Evolutionary conservation across 2,113 vertebrate species (phyloP), one percentile per base, ranked within the genome.

Genomic region (Chaetops frenatus): DNA sequence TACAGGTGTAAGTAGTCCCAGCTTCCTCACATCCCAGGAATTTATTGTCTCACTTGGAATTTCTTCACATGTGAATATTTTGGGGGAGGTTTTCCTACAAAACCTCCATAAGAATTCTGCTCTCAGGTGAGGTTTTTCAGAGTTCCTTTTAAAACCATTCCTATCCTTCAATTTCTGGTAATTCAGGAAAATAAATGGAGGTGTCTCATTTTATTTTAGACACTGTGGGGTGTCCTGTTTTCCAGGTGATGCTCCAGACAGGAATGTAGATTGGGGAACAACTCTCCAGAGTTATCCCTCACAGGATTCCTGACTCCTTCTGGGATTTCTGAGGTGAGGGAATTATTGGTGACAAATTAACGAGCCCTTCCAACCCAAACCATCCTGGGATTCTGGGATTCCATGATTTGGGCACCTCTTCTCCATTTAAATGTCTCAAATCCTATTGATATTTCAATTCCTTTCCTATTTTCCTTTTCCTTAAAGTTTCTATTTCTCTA

Each of bases 401-500:
- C 38, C 45, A 36, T 15, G 0, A 36, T 70, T n/a, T 54, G 45
- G 38, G 4, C 28, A 29, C 21, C 10, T 11, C 16, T 36, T 3
- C 4, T 45, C 13, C 48, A 1, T 56, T 79, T n/a, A 17, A 6
- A 12, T 12, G 21, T 15, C 54, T 66, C 40, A 62, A 5, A 58
- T 36, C 24, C 28, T 50, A 25, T 0, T 35, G 15, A 7, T 11
- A 4, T 17, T 78, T 40, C 1, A 40, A 54, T 82, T 66, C 17
- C 10, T 9, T n/a, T 24, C 12, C 3, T 7, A 7, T 33, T 77
- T 91, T 57, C 16, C 2, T 36, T 92, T 36, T 22, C 33, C 25
- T 19, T 36, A 1, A 10, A 10, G 2, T 3, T 65, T 58, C 44
- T 6, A 1, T 0, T 1, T 14, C 60, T 64, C 69, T 11, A 35